Evolutionary conservation across 2,888 invertebrate genomes (phyloP).

Genomic region (Prosopocoilus inquinatus): DNA sequence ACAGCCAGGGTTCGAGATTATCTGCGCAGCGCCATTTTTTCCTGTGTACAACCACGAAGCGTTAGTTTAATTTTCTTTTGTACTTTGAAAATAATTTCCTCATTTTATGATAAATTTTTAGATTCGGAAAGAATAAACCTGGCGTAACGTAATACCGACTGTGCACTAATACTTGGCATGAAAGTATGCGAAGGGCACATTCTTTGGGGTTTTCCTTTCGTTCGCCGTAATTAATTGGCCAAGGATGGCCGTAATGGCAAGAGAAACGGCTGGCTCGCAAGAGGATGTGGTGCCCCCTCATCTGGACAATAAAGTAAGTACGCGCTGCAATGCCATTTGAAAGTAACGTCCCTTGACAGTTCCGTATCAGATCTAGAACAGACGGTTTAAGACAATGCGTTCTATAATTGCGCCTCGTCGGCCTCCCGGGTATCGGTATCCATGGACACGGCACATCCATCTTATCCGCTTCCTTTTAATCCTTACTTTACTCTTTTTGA

Average conservation of each 20-base stretch:
- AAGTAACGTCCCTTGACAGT: conserved; percentile 6
- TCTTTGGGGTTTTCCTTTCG: not conserved
- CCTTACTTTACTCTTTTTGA: too few species aligned
- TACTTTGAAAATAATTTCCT: too few species aligned
- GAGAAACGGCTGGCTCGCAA: not conserved
- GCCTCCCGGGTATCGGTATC: conserved; percentile 2
- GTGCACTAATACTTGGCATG: not conserved
- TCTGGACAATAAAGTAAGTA: not conserved
- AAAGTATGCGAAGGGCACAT: conserved; percentile 2
- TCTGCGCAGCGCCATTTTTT: too few species aligned
- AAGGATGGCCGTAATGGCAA: not conserved
- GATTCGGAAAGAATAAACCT: too few species aligned
- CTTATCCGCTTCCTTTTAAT: too few species aligned
- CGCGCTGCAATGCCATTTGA: conserved; percentile 10
- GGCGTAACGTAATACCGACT: too few species aligned
- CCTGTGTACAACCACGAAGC: too few species aligned
- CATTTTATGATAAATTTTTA: too few species aligned
- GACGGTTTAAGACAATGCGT: conserved; percentile 7
- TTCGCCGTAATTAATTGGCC: not conserved
- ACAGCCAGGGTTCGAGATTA: too few species aligned
- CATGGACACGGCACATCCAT: conserved; percentile 4
- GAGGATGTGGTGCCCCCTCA: not conserved
- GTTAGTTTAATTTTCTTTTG: too few species aligned
- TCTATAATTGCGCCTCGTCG: conserved; percentile 3
- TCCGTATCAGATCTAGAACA: conserved; percentile 10